A percentile compares a stretch with the other conserved stretches of the same genome.
Evolutionary conservation across 2,797 vertebrate genomes (phyloP).

Genomic region (Scleropages formosus): DNA sequence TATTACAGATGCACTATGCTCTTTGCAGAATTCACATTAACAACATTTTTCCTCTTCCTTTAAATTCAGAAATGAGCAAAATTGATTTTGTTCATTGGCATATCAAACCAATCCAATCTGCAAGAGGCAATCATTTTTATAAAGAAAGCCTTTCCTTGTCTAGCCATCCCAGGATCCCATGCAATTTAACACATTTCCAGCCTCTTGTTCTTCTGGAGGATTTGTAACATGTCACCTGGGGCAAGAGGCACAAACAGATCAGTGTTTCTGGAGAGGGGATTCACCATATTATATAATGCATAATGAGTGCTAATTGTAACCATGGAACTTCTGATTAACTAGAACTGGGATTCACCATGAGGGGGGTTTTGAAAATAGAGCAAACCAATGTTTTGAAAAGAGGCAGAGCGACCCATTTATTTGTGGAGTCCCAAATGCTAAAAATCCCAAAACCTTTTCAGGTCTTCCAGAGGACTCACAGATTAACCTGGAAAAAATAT

Average conservation of each 20-base stretch:
- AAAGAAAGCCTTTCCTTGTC: not conserved
- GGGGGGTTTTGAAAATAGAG: constrained; percentile 36
- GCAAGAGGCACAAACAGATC: constrained; percentile 32
- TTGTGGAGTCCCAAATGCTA: not conserved
- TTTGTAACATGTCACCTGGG: constrained; percentile 20
- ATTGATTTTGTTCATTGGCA: too few species aligned
- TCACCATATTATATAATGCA: constrained; percentile 47
- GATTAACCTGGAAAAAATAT: not conserved
- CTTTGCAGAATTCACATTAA: too few species aligned
- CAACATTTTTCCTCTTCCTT: too few species aligned
- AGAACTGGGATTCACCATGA: constrained; percentile 14
- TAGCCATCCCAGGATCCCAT: not conserved
- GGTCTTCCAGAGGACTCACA: not conserved
- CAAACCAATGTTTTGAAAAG: constrained; percentile 36
- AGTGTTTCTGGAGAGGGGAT: constrained; percentile 29
- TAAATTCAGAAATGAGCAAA: too few species aligned
- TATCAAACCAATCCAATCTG: too few species aligned
- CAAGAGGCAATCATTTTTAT: not conserved
- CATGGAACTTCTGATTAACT: constrained; percentile 50
- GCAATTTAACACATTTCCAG: not conserved
- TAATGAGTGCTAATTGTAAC: constrained; percentile 52
- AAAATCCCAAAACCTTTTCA: not conserved
- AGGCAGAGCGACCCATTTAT: not conserved
- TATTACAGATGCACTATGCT: too few species aligned
- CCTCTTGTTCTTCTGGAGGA: not conserved